Base-by-base conservation (phyloP, 2,888 invertebrate species). In the Tenthredo notha region DNA sequence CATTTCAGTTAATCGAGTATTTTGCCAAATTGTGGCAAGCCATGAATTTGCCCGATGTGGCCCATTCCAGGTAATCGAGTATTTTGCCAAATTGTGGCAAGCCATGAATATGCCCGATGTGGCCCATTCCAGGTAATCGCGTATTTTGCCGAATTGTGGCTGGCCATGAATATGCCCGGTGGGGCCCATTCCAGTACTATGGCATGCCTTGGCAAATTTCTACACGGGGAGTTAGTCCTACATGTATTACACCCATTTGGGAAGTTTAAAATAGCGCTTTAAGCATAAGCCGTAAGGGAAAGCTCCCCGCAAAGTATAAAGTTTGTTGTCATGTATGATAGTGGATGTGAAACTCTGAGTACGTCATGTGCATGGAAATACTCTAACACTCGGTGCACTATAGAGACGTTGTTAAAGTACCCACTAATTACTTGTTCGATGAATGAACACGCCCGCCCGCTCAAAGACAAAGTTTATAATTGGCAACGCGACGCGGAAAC, bases 381-480 rank as follows among this genome's bases (percentile, higher is more conserved):
- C 33, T 33, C 15, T n/a, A 7, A 40, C 37, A 72, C 70, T n/a
- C 70, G 70, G 9, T 40, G 72, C 40, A 74, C 21, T 21, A 43
- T 43, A 25, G 29, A 77, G 29, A 77, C 50, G 37, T 29, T 77
- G 77, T 77, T 47, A 33, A 77, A 77, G 50, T 77, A 77, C 77
- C 77, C 33, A 54, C 77, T 77, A 77, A 77, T 77, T 77, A 77
- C 77, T 54, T 54, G 77, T 77, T 54, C 77, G 77, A 77, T 77
- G 50, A 77, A 77, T 77, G 77, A 54, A 50, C 77, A 77, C 77
- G 54, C 77, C 77, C 77, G 15, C 18, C 33, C 18, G 40, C 54
- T 77, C 77, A 77, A 77, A 77, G 77, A 50, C 77, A n/a, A 77
- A 77, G 77, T 77, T 77, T 54, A 54, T 77, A 77, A 77, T 77